Base-by-base conservation (phyloP, 2,888 invertebrate genomes). In the Idaea biselata region DNA sequence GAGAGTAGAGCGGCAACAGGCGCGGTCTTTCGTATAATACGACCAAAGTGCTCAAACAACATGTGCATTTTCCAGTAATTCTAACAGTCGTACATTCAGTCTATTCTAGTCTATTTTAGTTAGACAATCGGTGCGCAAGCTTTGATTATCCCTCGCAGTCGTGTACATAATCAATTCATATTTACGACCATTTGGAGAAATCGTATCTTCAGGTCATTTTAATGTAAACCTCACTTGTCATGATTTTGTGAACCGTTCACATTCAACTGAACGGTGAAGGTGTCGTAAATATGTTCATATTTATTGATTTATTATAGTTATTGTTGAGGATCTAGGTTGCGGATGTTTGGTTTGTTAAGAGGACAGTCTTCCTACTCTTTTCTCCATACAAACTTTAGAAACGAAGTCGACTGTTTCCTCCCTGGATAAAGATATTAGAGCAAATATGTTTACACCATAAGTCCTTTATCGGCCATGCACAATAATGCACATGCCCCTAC, bases 161-260 rank as follows among this genome's bases (percentile, higher is more conserved):
- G 14, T 44, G 44, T 11, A 44, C 11, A 11, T 8, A 44, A 44
- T 44, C 44, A 44, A 44, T 44, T 44, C 14, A 44, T 11, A 44
- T 44, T 44, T 44, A 44, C 44, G 44, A 44, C 44, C 3, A 14
- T 44, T 44, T 44, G 44, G 6, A 44, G 44, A 44, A 44, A 7
- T 44, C 44, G 2, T 44, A 44, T 44, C 17, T 58, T 66, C 63
- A 62, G 31, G 56, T 18, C 14, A 59, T 59, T 65, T 60, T 60
- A 44, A 44, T 44, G 44, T 44, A 14, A 25, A 25, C 25, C 44
- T 44, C 44, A 44, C 44, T 44, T 44, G 14, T 44, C 11, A 44
- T 44, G 11, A 3, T 6, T 44, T 44, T 44, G 44, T 8, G 11
- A 25, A 25, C 25, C 25, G 25, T 11, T 44, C 11, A 44, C 3